Conservation (phyloP, 64 coral and sea anemone species). For the Astreopora myriophthalma region DNA sequence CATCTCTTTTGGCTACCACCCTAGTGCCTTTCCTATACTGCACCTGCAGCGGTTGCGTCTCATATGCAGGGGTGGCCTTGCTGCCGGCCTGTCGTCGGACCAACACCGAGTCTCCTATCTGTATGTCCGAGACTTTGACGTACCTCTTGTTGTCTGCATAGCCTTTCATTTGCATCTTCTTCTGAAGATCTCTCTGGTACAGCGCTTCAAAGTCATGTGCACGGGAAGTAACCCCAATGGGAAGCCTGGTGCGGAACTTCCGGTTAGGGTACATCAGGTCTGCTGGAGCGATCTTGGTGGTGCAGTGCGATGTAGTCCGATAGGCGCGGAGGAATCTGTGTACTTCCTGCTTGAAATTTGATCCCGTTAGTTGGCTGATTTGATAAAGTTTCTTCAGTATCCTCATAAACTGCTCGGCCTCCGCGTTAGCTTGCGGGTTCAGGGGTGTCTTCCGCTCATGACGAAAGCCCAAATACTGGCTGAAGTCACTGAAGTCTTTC, state of each 20-base stretch:
- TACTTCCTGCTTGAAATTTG: slow-evolving; percentile 4
- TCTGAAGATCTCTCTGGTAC: slow-evolving; percentile 22
- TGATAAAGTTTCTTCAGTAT: neutral
- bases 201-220: slow-evolving; percentile 33
- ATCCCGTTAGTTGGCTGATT: neutral
- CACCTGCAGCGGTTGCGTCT: neutral
- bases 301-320: slow-evolving; percentile 15
- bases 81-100: slow-evolving; percentile 14
- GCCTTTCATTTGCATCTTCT: slow-evolving; percentile 56
- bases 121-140: slow-evolving; percentile 41
- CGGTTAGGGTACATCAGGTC: neutral
- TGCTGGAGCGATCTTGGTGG: neutral
- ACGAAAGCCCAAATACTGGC: slow-evolving; percentile 24
- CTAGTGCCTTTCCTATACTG: slow-evolving; percentile 53
- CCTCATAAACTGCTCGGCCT: slow-evolving; percentile 22
- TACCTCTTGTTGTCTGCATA: slow-evolving; percentile 17
- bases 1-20: slow-evolving; percentile 33
- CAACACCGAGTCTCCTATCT: slow-evolving; percentile 42
- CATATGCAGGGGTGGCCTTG: slow-evolving; percentile 21
- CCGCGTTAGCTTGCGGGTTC: slow-evolving; percentile 11
- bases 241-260: slow-evolving; percentile 37
- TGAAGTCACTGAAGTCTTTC: slow-evolving; percentile 9
- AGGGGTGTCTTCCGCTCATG: slow-evolving; percentile 32
- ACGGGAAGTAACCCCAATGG: neutral
- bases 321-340: slow-evolving; percentile 20